Base-by-base conservation (phyloP, 2,113 vertebrate species). In the Strix aluco region DNA sequence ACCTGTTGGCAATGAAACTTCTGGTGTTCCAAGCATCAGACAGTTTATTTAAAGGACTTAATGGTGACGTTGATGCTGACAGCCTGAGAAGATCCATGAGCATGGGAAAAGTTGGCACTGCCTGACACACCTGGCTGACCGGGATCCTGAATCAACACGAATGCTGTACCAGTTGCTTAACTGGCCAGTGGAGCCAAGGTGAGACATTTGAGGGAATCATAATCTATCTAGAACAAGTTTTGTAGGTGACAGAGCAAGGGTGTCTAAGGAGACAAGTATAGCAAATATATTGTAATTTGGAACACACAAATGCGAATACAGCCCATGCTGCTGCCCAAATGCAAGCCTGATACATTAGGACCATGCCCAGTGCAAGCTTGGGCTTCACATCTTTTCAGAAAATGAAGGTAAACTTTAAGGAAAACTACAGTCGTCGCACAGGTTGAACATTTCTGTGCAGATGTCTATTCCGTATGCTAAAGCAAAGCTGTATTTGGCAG, bases 291-390 rank as follows among this genome's bases (percentile, higher is more conserved):
- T 0, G 0, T 44, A 30, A 66, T 90, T 54, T 69, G 40, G 42
- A 90, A 90, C 5, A 16, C 0, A 0, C 15, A 61, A 17, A 17
- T 7, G 22, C 0, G 0, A 51, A 80, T 21, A 40, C 29, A 58
- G 22, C 5, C 25, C 29, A 2, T 42, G 44, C 16, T 7, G 11
- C 16, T 38, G 40, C 8, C 55, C 54, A 61, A 59, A 52, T 14
- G 13, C 51, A 71, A 83, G 23, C 21, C 27, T 32, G 27, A 47
- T 26, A 30, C 17, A 62, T 3, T 23, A 42, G 5, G 20, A 5
- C 40, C 1, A 2, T 22, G 34, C 58, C 12, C 3, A 2, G 7
- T 61, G n/a, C 22, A 34, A 83, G 38, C 15, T 10, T 34, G 9
- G 17, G 9, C n/a, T 86, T 86, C 38, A 36, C 0, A 0, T 29